These are phyloP conservation scores for Porites cylindrica DNA, from an alignment of 92 coral and sea anemone species.

Conservation along the genomic window DNA sequence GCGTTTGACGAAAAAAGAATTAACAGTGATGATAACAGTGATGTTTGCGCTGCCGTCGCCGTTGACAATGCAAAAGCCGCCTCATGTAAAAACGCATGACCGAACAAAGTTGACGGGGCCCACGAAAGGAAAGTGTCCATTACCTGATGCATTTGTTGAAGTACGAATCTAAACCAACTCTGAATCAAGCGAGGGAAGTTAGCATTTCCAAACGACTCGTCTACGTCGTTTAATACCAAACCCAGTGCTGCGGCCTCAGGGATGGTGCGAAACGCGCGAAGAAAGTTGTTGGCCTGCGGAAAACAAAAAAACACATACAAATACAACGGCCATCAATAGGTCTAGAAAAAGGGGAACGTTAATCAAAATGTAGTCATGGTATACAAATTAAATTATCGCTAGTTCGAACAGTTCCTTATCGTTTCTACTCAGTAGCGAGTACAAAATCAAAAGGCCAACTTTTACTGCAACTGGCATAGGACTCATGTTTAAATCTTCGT, in stretches of 20 bases:
- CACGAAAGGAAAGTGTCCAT: background rate
- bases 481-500: no score
- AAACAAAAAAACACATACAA: background rate
- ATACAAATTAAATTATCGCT: background rate
- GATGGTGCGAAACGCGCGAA: constrained; percentile 96
- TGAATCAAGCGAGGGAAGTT: constrained; percentile 95
- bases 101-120: no score
- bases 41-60: no score
- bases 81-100: no score
- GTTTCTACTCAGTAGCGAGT: no score
- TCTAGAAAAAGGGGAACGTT: background rate
- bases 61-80: no score
- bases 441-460: no score
- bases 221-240: constrained; percentile 87
- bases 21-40: no score
- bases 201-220: constrained; percentile 92
- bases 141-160: constrained; percentile 97
- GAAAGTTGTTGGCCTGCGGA: constrained; percentile 94
- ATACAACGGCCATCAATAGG: background rate
- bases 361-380: no score
- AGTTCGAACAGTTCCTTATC: background rate
- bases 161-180: constrained; percentile 96
- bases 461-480: no score
- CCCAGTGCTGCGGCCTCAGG: constrained; percentile 99
- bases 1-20: no score